Percentiles rank a stretch among this genome's conserved stretches.
These are phyloP conservation scores for Scyliorhinus canicula DNA, from an alignment of 2,797 vertebrate genomes.

Conservation along the genomic window DNA sequence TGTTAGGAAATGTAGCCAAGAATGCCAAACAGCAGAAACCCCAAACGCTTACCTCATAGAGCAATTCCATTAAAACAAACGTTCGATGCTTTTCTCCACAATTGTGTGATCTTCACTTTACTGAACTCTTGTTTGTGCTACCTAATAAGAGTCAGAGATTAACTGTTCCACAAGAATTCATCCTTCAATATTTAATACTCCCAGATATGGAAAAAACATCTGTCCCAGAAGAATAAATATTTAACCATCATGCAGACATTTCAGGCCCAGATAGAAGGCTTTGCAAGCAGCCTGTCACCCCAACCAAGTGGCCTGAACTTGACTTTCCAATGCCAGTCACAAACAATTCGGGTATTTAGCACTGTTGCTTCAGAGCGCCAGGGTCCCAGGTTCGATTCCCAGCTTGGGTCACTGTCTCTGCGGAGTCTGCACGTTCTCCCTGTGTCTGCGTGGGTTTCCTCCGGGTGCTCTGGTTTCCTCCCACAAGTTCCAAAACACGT, in stretches of 20 bases:
- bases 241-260: neutral
- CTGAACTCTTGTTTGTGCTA: neutral
- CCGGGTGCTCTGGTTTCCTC: no score
- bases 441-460: no score
- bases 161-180: neutral
- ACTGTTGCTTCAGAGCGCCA: no score
- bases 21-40: neutral
- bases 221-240: neutral
- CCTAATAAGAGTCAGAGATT: neutral
- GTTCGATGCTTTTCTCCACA: neutral
- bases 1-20: neutral
- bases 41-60: neutral
- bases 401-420: no score
- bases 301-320: neutral
- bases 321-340: neutral
- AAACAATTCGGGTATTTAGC: neutral
- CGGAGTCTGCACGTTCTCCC: no score
- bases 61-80: neutral
- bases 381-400: no score
- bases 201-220: neutral
- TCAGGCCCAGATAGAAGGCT: neutral
- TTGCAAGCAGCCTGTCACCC: neutral
- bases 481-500: no score
- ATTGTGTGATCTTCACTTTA: neutral
- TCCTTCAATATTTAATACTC: neutral